Conservation (phyloP, 1,140 invertebrate genomes). For the Yoshiicerus persimilis region DNA sequence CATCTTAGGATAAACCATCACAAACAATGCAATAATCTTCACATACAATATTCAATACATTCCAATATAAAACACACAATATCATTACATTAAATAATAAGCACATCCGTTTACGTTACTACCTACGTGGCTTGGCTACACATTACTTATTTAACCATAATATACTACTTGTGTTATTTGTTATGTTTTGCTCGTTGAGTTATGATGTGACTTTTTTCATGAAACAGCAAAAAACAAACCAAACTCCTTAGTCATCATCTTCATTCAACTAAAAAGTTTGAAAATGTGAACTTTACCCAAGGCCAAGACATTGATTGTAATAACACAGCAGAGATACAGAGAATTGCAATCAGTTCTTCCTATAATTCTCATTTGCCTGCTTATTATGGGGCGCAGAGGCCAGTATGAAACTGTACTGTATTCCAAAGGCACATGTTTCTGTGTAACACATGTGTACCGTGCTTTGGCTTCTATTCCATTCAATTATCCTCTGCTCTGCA, state of each 20-base stretch:
- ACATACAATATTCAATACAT: not conserved
- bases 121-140: not conserved
- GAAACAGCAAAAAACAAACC: slow-evolving; percentile 1
- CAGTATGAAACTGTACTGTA: not conserved
- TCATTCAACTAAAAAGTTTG: not conserved
- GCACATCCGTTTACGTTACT: not conserved
- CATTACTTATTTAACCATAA: not conserved
- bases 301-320: slow-evolving; percentile 16
- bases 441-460: not conserved
- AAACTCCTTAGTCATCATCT: slow-evolving; percentile 8
- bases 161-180: not conserved
- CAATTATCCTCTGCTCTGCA: not conserved
- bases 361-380: not conserved
- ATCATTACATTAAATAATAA: not conserved
- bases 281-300: slow-evolving; percentile 8
- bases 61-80: not conserved
- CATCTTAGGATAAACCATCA: not conserved
- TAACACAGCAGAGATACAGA: slow-evolving; percentile 7
- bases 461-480: not conserved
- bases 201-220: not conserved
- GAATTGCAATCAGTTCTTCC: slow-evolving; percentile 12
- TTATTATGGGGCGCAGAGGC: slow-evolving; percentile 4
- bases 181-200: slow-evolving; percentile 17
- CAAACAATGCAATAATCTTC: not conserved
- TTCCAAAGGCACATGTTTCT: not conserved